phyloP scores from a whole-genome alignment of 2,113 vertebrate genomes.

The Ellobius talpinus region DNA sequence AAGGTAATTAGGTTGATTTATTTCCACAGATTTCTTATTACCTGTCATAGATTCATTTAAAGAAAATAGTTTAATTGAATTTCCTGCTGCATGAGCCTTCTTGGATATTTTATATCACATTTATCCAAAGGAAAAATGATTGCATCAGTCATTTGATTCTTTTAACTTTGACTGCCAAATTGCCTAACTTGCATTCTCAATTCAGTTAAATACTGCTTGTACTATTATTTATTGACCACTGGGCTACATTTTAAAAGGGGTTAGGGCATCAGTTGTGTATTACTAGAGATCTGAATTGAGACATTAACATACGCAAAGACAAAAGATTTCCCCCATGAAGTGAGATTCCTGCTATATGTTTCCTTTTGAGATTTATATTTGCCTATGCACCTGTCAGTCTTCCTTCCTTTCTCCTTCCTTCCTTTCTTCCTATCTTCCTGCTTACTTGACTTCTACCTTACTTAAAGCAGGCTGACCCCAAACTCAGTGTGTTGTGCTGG shows the following conservation, averaged over 20 bases:
- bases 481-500: not conserved
- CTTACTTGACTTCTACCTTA: not conserved
- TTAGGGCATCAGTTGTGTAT: constrained; percentile 11
- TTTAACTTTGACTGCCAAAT: constrained; percentile 55
- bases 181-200: not conserved
- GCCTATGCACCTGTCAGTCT: not conserved
- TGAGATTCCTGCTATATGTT: constrained; percentile 11
- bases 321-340: constrained; percentile 15
- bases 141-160: constrained; percentile 45
- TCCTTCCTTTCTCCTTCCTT: no score
- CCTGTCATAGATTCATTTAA: constrained; percentile 46
- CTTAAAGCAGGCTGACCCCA: not conserved
- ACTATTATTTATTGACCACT: constrained; percentile 44
- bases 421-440: not conserved
- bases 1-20: constrained; percentile 48
- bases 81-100: constrained; percentile 40
- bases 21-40: constrained; percentile 38
- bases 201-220: not conserved
- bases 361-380: constrained; percentile 15
- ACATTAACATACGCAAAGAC: constrained; percentile 4
- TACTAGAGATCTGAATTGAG: constrained; percentile 19
- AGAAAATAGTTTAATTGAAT: constrained; percentile 64
- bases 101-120: constrained; percentile 51
- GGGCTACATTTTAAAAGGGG: not conserved
- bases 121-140: constrained; percentile 54